Conservation (phyloP, 2,113 vertebrate species). For the Microcebus griseorufus region DNA sequence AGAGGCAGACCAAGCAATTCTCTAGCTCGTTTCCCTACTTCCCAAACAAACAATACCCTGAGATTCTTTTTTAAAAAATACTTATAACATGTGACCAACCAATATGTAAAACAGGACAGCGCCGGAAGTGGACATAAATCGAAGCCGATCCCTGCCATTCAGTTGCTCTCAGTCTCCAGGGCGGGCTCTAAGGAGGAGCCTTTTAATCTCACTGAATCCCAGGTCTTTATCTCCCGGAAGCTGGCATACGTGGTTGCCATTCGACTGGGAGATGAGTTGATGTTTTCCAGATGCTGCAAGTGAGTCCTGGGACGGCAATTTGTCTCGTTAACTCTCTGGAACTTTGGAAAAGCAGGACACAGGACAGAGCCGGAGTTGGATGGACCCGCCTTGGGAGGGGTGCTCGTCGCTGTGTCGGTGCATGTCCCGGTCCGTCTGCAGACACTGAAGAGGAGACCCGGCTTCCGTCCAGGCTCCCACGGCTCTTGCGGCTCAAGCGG, state of each 20-base stretch:
- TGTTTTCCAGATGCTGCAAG: constrained; percentile 16
- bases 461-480: not conserved
- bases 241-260: not conserved
- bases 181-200: not conserved
- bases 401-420: not conserved
- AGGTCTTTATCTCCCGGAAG: constrained; percentile 8
- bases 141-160: not conserved
- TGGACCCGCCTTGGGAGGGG: not conserved
- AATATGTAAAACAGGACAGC: not conserved
- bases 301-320: not conserved
- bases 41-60: not conserved
- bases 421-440: not conserved
- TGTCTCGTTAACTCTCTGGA: not conserved
- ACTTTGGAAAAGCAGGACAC: not conserved
- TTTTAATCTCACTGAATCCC: constrained; percentile 4
- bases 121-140: not conserved
- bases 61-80: not conserved
- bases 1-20: not conserved
- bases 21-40: not conserved
- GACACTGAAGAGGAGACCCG: not conserved
- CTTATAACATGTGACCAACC: not conserved
- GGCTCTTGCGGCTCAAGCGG: not conserved
- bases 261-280: constrained; percentile 6
- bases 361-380: not conserved
- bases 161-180: not conserved